phyloP scores from a whole-genome alignment of 1,140 invertebrate genomes.

The Sycophaga agraensis region DNA sequence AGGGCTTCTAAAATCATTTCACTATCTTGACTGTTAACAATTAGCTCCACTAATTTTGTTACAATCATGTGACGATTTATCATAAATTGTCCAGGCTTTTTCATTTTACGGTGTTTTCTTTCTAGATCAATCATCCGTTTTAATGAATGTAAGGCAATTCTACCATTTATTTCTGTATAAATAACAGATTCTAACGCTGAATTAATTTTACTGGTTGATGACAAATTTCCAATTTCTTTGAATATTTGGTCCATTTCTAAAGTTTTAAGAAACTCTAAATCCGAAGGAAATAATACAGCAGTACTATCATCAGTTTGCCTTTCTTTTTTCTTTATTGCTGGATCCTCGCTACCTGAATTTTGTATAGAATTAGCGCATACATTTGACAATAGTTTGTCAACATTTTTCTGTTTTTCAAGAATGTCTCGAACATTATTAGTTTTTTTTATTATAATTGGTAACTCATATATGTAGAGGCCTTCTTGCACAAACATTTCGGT shows the following conservation, averaged over 20 bases:
- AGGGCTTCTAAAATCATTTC: slow-evolving; percentile 56
- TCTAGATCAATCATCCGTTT: slow-evolving; percentile 60
- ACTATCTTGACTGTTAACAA: slow-evolving; percentile 48
- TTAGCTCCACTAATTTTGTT: slow-evolving; percentile 54
- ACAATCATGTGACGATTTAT: slow-evolving; percentile 1
- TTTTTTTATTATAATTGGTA: slow-evolving; percentile 68
- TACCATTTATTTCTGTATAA: slow-evolving; percentile 57
- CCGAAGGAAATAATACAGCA: slow-evolving; percentile 38
- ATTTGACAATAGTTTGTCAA: neutral
- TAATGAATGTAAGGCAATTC: slow-evolving; percentile 57
- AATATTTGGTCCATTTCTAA: slow-evolving; percentile 49
- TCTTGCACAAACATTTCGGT: slow-evolving; percentile 70
- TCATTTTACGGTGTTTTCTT: slow-evolving; percentile 44
- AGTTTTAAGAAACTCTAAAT: slow-evolving; percentile 41
- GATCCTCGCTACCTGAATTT: no score
- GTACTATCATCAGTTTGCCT: neutral
- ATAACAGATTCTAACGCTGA: slow-evolving; percentile 52
- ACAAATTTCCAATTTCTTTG: slow-evolving; percentile 44
- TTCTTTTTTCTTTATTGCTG: no score
- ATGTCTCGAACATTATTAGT: slow-evolving; percentile 42
- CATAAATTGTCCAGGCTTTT: slow-evolving; percentile 34
- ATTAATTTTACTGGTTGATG: slow-evolving; percentile 42
- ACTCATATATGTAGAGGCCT: slow-evolving; percentile 67
- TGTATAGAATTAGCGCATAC: no score
- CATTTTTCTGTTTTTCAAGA: neutral